These are phyloP conservation scores for Eupsilia transversa DNA, from an alignment of 2,888 invertebrate species.

Conservation along the genomic window DNA sequence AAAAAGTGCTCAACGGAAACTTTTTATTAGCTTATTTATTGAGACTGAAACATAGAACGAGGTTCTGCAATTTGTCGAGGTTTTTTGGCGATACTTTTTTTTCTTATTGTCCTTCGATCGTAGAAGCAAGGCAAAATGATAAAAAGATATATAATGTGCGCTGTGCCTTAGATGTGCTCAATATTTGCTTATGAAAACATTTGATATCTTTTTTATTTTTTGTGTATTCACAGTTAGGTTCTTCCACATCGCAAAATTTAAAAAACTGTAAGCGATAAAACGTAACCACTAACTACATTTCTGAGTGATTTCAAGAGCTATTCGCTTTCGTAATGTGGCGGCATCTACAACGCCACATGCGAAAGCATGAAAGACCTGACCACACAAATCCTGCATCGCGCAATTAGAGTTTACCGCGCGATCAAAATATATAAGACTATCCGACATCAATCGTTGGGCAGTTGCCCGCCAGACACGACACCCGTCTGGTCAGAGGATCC, in stretches of 20 bases:
- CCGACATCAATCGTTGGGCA: too few species aligned
- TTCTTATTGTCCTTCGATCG: slow-evolving; percentile 34
- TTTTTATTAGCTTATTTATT: slow-evolving; percentile 68
- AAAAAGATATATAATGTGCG: neutral
- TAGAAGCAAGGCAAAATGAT: neutral
- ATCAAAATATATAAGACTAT: too few species aligned
- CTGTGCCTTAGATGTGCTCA: neutral
- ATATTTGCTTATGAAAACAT: neutral
- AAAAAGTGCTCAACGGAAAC: slow-evolving; percentile 56
- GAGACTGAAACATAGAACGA: slow-evolving; percentile 57
- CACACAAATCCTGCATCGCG: too few species aligned
- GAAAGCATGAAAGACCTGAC: too few species aligned
- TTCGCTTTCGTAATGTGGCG: neutral
- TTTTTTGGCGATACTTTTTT: slow-evolving; percentile 37
- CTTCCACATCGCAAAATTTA: too few species aligned
- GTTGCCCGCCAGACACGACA: too few species aligned
- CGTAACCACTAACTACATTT: neutral
- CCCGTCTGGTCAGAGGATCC: too few species aligned
- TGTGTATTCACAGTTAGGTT: neutral
- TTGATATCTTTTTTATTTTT: neutral
- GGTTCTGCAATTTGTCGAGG: slow-evolving; percentile 52
- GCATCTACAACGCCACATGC: too few species aligned
- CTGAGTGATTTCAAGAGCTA: neutral
- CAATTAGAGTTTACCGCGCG: too few species aligned
- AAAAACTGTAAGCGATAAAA: neutral